Evolutionary conservation across 2,113 vertebrate species (phyloP), one percentile per base, ranked within the genome.

Genomic region (Dolichallabes microphthalmus): DNA sequence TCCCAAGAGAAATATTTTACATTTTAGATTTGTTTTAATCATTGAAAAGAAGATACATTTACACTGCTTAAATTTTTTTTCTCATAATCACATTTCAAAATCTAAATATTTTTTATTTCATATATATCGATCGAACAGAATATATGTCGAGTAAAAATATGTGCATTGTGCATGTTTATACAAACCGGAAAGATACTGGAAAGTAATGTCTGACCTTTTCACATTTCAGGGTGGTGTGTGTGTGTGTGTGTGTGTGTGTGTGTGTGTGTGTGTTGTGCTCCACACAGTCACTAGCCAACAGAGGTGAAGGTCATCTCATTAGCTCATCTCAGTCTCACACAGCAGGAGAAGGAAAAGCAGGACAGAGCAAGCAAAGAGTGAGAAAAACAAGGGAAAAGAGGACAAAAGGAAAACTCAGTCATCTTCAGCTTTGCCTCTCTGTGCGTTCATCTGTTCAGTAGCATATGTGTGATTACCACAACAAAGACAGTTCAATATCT

Each of bases 271-370:
- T 80, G 35, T 80, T 63, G 58, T 80, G 58, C 78, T 50, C 39
- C 25, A n/a, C 58, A n/a, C 78, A 45, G 76, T 45, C 57, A 63
- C 58, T 80, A 80, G 58, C 79, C 22, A 64, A 14, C 57, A 64
- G 60, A 81, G 79, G 79, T 81, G 79, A 81, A 81, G 79, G 79
- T 81, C 79, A 81, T 81, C 79, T 80, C 79, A 80, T 80, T 80
- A 80, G 58, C 60, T 80, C 79, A 80, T 45, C 60, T 81, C 60
- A 64, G 79, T n/a, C 79, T 81, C 58, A 81, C 25, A 52, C 79
- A 81, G 79, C 25, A 45, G 22, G 60, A 81, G 60, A 64, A 50
- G 25, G 39, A 81, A 45, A 63, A 63, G 39, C 60, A 64, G 79
- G 79, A 64, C 60, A 81, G 60, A 81, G 8, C 7, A 10, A 50